phyloP scores from a whole-genome alignment of 2,797 vertebrate genomes.

The Bryconaethiops microstoma region DNA sequence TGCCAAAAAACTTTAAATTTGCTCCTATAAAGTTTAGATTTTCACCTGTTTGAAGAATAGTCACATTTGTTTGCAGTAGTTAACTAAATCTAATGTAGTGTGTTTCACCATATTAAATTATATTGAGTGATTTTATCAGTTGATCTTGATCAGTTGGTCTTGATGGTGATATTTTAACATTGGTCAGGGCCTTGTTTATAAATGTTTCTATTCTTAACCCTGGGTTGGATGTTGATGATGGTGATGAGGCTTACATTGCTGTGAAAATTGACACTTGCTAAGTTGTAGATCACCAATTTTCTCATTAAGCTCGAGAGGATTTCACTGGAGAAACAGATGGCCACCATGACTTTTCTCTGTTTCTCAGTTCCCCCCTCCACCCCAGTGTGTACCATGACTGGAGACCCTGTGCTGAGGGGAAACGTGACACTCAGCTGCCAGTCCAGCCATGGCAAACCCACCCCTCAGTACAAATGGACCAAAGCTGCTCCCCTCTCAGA shows the following conservation, averaged over 20 bases:
- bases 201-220: background rate
- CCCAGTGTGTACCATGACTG: constrained; percentile 78
- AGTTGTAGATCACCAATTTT: background rate
- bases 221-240: background rate
- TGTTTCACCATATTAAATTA: too few species aligned
- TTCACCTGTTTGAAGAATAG: too few species aligned
- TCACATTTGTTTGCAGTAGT: too few species aligned
- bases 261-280: background rate
- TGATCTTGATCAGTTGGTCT: too few species aligned
- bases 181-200: background rate
- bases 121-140: too few species aligned
- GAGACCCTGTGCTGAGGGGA: constrained; percentile 75
- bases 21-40: too few species aligned
- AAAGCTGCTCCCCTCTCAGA: constrained; percentile 74
- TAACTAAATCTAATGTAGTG: too few species aligned
- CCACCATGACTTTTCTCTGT: constrained; percentile 2
- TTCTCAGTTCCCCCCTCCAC: constrained; percentile 84
- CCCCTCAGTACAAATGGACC: constrained; percentile 86
- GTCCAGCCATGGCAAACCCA: constrained; percentile 82
- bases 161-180: background rate
- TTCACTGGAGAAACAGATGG: background rate
- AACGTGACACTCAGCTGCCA: constrained; percentile 86
- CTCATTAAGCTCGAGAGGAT: background rate
- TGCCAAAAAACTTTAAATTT: too few species aligned
- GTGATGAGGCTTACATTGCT: background rate